Evolutionary conservation across 2,888 invertebrate genomes (phyloP).

Genomic region (Drosophila paucipuncta): DNA sequence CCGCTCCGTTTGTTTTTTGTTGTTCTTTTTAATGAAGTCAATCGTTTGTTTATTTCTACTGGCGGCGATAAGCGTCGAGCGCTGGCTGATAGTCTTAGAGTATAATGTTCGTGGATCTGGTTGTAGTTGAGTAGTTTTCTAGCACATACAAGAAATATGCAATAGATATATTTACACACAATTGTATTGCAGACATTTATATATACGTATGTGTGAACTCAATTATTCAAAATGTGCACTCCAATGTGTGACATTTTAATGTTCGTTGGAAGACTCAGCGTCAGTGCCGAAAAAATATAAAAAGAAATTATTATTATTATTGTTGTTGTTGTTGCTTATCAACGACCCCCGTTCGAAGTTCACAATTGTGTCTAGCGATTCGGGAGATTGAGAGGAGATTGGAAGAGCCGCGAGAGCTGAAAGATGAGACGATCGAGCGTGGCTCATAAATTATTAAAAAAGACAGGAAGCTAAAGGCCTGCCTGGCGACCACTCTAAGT

Average conservation of each 20-base stretch:
- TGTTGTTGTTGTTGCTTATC: slow-evolving; percentile 39
- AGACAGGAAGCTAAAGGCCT: slow-evolving; percentile 42
- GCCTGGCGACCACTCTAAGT: slow-evolving; percentile 14
- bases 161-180: slow-evolving; percentile 10
- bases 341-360: slow-evolving; percentile 50
- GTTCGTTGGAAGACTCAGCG: slow-evolving; percentile 21
- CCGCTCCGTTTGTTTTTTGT: slow-evolving; percentile 22
- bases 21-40: slow-evolving; percentile 34
- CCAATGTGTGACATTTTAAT: slow-evolving; percentile 40
- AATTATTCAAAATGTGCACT: slow-evolving; percentile 18
- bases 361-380: slow-evolving; percentile 55
- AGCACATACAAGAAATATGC: slow-evolving; percentile 18
- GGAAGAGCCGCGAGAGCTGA: slow-evolving; percentile 3
- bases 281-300: slow-evolving; percentile 28
- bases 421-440: slow-evolving; percentile 31
- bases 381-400: slow-evolving; percentile 29
- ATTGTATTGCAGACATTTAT: neutral
- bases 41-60: slow-evolving; percentile 52
- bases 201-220: neutral
- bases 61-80: slow-evolving; percentile 33
- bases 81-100: slow-evolving; percentile 34
- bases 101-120: slow-evolving; percentile 25
- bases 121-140: neutral
- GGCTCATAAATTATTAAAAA: slow-evolving; percentile 33
- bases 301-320: neutral